These are phyloP conservation scores for Acromyrmex heyeri DNA, from an alignment of 1,140 invertebrate species.

Conservation along the genomic window DNA sequence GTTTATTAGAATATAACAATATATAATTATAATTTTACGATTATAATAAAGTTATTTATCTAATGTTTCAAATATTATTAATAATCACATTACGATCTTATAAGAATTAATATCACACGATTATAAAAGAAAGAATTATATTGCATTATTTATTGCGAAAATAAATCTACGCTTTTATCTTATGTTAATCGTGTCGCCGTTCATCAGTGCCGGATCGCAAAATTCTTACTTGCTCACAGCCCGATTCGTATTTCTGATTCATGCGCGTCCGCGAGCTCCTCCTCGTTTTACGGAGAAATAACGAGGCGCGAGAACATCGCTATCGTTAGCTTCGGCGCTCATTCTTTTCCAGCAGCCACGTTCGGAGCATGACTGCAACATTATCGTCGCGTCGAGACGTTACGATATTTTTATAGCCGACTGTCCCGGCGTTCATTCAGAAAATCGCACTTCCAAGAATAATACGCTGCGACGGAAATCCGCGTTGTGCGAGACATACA, in stretches of 20 bases:
- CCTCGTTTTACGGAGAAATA: conserved; percentile 64
- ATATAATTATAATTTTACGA: not conserved
- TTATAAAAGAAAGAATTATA: not conserved
- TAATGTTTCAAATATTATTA: not conserved
- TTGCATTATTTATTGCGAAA: not conserved
- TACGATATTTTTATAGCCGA: conserved; percentile 57
- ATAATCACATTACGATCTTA: not conserved
- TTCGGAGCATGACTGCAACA: conserved; percentile 17
- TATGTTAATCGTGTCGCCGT: conserved; percentile 43
- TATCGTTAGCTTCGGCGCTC: conserved; percentile 63
- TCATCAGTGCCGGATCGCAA: conserved; percentile 18
- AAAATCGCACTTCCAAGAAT: conserved; percentile 32
- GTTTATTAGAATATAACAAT: too few relatives aligned
- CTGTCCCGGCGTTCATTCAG: conserved; percentile 52
- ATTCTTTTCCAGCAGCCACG: conserved; percentile 43
- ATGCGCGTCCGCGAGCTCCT: conserved; percentile 50
- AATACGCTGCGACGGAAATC: conserved; percentile 13
- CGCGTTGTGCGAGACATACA: not conserved
- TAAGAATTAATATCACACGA: not conserved
- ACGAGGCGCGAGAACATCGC: conserved; percentile 59
- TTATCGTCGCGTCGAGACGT: conserved; percentile 44
- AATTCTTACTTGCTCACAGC: conserved; percentile 40
- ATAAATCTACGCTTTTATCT: conserved; percentile 26
- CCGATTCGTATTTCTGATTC: conserved; percentile 67
- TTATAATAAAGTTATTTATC: not conserved